Evolutionary conservation across 1,140 invertebrate genomes (phyloP).

Genomic region (Pentalonia nigronervosa): DNA sequence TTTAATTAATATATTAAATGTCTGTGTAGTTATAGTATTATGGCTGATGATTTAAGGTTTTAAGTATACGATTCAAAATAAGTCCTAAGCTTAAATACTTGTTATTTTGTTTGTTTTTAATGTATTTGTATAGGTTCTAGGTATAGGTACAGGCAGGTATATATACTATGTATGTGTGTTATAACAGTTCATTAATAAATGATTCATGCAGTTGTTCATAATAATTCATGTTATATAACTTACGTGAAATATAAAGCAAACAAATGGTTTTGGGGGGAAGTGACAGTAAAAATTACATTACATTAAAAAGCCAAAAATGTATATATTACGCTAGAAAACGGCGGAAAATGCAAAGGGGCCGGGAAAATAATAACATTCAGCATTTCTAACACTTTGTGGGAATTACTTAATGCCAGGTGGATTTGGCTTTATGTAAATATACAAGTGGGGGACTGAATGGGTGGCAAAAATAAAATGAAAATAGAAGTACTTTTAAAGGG

Average conservation of each 20-base stretch:
- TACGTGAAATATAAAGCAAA: conserved; percentile 16
- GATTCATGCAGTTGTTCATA: neutral
- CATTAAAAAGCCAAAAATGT: neutral
- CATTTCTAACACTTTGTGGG: conserved; percentile 28
- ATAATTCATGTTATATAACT: neutral
- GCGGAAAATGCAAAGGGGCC: neutral
- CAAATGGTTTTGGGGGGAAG: conserved; percentile 5
- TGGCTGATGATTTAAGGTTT: neutral
- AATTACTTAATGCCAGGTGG: conserved; percentile 48
- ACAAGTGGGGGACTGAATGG: conserved; percentile 31
- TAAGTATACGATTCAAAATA: neutral
- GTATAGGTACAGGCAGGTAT: neutral
- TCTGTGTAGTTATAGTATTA: neutral
- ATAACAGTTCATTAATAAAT: neutral
- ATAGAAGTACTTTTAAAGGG: conserved; percentile 24
- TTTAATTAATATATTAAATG: no score
- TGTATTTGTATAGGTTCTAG: neutral
- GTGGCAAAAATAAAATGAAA: conserved; percentile 13
- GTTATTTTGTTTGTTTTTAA: neutral
- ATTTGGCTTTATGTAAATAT: conserved; percentile 57
- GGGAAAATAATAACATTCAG: conserved; percentile 15
- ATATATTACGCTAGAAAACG: neutral
- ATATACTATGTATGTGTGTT: neutral
- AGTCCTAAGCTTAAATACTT: neutral
- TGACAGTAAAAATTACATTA: conserved; percentile 13